Evolutionary conservation across 2,113 vertebrate species (phyloP).

Genomic region (Paradoxurus hermaphroditus): DNA sequence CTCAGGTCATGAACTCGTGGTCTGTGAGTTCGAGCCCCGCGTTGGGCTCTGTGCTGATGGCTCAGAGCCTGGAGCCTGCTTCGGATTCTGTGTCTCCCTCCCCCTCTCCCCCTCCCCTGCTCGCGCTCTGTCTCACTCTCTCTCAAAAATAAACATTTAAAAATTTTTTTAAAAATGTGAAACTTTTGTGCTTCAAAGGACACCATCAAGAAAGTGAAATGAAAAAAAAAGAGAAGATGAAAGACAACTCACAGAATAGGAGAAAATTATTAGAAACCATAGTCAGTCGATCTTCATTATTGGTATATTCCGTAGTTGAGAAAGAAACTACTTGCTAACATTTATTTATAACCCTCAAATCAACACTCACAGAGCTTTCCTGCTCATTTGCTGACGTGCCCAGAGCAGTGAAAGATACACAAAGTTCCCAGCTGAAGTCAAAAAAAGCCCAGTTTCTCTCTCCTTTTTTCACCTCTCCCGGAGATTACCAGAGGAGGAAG

Average conservation of each 20-base stretch:
- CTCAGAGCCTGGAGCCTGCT: too few relatives aligned
- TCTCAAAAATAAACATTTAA: too few relatives aligned
- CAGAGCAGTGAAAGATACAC: background rate
- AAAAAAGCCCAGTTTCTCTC: background rate
- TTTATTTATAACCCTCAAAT: background rate
- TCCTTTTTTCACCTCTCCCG: background rate
- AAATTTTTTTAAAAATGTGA: background rate
- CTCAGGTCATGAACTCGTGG: too few relatives aligned
- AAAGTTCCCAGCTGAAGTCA: background rate
- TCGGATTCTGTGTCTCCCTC: too few relatives aligned
- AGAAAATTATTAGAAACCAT: background rate
- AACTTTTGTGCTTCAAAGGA: background rate
- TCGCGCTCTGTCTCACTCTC: too few relatives aligned
- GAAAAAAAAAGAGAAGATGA: background rate
- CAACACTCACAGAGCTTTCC: background rate
- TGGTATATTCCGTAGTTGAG: background rate
- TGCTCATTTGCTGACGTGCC: background rate
- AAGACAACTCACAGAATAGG: background rate
- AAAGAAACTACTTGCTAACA: background rate
- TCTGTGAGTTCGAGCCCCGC: too few relatives aligned
- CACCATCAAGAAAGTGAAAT: background rate
- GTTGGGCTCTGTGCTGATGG: too few relatives aligned
- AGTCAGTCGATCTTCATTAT: background rate
- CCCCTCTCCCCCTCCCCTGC: too few relatives aligned
- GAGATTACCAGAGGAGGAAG: background rate